A percentile compares a stretch with the other conserved stretches of the same genome.
Evolutionary conservation across 2,113 vertebrate genomes (phyloP).

Genomic region (Caranx ignobilis): DNA sequence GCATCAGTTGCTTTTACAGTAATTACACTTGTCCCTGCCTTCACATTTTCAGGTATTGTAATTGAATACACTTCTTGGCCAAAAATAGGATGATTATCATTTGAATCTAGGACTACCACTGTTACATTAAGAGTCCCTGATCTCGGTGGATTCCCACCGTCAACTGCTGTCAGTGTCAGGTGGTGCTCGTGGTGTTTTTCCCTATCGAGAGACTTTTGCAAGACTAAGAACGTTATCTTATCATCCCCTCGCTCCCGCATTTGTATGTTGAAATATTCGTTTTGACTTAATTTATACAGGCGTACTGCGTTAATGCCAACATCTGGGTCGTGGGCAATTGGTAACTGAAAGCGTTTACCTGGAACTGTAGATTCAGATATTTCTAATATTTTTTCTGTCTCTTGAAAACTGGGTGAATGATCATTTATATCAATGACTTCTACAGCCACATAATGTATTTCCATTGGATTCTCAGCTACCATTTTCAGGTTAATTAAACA

Average conservation of each 20-base stretch:
- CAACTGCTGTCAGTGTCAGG: slow-evolving; percentile 68
- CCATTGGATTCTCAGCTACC: slow-evolving; percentile 77
- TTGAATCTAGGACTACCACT: slow-evolving; percentile 74
- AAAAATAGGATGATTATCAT: slow-evolving; percentile 79
- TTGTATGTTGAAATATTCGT: slow-evolving; percentile 75
- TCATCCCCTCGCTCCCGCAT: slow-evolving; percentile 70
- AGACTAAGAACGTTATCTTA: slow-evolving; percentile 73
- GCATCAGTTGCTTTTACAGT: slow-evolving; percentile 70
- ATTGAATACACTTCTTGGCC: slow-evolving; percentile 70
- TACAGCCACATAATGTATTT: slow-evolving; percentile 77
- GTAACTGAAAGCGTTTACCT: slow-evolving; percentile 72
- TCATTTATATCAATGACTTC: slow-evolving; percentile 80
- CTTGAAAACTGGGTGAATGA: slow-evolving; percentile 70
- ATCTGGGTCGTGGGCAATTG: slow-evolving; percentile 69
- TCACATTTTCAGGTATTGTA: slow-evolving; percentile 70
- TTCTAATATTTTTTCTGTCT: slow-evolving; percentile 66
- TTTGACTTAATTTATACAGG: slow-evolving; percentile 72
- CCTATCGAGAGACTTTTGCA: slow-evolving; percentile 77
- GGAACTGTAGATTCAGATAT: slow-evolving; percentile 47
- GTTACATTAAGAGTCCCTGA: slow-evolving; percentile 74
- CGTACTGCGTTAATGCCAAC: slow-evolving; percentile 61
- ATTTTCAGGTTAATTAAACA: slow-evolving; percentile 77
- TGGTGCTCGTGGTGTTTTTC: slow-evolving; percentile 61
- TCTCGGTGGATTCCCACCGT: slow-evolving; percentile 75
- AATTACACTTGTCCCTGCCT: slow-evolving; percentile 40